A percentile compares a stretch with the other conserved stretches of the same genome.
These are phyloP conservation scores for Stichopus horrens DNA, from an alignment of 53 echinoderm and acorn worm species.

Conservation along the genomic window DNA sequence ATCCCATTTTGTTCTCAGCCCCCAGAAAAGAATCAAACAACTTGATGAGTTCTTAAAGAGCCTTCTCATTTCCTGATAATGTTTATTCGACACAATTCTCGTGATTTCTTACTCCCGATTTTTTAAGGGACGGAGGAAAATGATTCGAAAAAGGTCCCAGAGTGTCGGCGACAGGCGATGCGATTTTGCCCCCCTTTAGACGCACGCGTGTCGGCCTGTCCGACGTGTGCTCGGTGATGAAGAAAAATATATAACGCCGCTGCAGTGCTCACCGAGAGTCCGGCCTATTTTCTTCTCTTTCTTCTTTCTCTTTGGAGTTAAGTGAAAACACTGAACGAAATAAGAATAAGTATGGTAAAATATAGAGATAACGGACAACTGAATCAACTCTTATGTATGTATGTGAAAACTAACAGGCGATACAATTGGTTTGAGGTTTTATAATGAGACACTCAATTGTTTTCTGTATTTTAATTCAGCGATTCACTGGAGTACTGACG, in stretches of 20 bases:
- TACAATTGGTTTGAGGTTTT: too few species aligned
- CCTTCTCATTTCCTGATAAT: conserved; percentile 32
- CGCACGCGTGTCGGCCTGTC: conserved; percentile 8
- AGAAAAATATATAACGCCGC: too few species aligned
- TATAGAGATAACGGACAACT: not conserved
- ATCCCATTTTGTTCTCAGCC: conserved; percentile 14
- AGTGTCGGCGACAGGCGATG: not conserved
- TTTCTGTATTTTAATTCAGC: too few species aligned
- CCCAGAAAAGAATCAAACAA: not conserved
- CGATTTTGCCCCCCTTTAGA: conserved; percentile 15
- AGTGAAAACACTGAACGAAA: too few species aligned
- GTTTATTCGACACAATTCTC: conserved; percentile 32
- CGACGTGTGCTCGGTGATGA: too few species aligned
- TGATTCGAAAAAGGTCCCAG: not conserved
- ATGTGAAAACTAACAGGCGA: too few species aligned
- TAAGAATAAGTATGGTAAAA: too few species aligned
- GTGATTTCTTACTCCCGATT: conserved; percentile 28
- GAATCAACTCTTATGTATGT: not conserved
- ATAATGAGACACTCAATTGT: too few species aligned
- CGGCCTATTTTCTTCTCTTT: too few species aligned
- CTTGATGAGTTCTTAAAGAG: conserved; percentile 36
- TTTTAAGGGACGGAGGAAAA: not conserved
- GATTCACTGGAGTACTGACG: too few species aligned
- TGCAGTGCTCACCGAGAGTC: too few species aligned
- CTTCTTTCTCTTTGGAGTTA: too few species aligned